Evolutionary conservation across 2,797 vertebrate species (phyloP).

Genomic region (Garrulus glandarius): DNA sequence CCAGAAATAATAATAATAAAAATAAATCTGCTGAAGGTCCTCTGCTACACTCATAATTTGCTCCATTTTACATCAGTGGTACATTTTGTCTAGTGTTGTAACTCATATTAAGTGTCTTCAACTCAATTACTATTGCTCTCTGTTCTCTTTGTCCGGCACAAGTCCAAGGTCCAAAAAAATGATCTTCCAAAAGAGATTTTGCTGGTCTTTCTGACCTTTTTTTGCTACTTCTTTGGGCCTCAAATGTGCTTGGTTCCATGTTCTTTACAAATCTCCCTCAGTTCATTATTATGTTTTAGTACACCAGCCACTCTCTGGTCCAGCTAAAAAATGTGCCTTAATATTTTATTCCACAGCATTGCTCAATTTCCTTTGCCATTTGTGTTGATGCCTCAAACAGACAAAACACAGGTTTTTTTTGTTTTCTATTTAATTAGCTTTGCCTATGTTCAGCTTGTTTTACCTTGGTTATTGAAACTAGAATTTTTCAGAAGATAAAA

Average conservation of each 20-base stretch:
- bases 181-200: background rate
- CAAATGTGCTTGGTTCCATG: background rate
- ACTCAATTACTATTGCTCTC: background rate
- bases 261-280: background rate
- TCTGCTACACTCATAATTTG: background rate
- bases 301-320: background rate
- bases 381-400: background rate
- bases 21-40: background rate
- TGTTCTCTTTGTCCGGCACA: background rate
- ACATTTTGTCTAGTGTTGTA: background rate
- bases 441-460: background rate
- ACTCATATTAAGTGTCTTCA: background rate
- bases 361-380: background rate
- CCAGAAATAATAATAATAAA: slow-evolving; percentile 35
- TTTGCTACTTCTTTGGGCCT: background rate
- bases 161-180: background rate
- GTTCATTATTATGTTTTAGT: background rate
- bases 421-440: background rate
- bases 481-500: background rate
- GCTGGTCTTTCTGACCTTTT: background rate
- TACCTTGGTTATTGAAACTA: background rate
- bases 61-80: background rate
- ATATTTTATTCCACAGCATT: background rate
- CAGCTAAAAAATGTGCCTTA: background rate
- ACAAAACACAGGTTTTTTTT: background rate